Evolutionary conservation across 2,113 vertebrate genomes (phyloP), one percentile per base, ranked within the genome.

Genomic region (Mirounga angustirostris): DNA sequence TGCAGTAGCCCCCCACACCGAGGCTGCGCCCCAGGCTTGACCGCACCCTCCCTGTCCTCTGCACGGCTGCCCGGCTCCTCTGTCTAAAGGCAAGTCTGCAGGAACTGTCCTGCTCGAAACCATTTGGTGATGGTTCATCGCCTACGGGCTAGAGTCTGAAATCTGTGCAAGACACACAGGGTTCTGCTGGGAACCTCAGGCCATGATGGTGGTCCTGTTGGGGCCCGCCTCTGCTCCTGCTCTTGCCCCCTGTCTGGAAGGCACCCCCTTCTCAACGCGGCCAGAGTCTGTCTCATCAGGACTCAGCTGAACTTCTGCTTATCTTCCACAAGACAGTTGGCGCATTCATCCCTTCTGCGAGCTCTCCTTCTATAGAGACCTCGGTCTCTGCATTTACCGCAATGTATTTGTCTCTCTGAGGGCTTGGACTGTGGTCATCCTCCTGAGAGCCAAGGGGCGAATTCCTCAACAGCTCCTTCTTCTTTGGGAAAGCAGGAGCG

Each of bases 1-100:
- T 28, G 33, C 1, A 0, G 30, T 21, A 18, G 26, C 18, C 80
- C 22, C 30, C 19, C 2, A 4, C 21, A 14, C 33, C 0, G 30
- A 10, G 2, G 0, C 11, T 18, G 9, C 14, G 30, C 24, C 4
- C 36, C 26, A 22, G 52, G 65, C 65, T 28, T 5, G 73, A 71
- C 16, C 10, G 10, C 30, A 1, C 26, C 8, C 16, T 22, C 0
- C 1, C 36, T 7, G 1, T 19, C 28, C 16, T 26, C 18, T 3
- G 2, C 1, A 0, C 10, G 10, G 43, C 5, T 7, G 22, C 43
- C 54, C 10, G 30, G 21, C 26, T 30, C 36, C 2, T 69, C 40
- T 5, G 3, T 43, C 15, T 91, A 28, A 63, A 14, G 52, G 43
- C 21, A 0, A 1, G 1, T 52, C 28, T 28, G 0, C 18, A 21